Evolutionary conservation across 1,140 invertebrate genomes (phyloP).

Genomic region (Trichonephila clavipes): DNA sequence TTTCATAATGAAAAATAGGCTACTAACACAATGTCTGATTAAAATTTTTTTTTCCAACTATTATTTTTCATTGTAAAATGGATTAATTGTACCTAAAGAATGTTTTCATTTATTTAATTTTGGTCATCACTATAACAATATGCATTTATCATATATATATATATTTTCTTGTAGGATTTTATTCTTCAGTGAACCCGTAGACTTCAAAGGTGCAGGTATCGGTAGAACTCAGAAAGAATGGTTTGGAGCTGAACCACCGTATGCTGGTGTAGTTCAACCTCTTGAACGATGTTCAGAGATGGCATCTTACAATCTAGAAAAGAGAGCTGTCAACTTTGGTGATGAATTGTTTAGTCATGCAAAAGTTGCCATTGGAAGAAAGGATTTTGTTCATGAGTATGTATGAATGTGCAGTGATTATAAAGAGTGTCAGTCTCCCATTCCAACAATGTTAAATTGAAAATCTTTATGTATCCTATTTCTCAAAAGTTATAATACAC

Average conservation of each 20-base stretch:
- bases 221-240: slow-evolving; percentile 83
- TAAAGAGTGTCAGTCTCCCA: too few species aligned
- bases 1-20: too few species aligned
- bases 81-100: too few species aligned
- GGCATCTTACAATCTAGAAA: slow-evolving; percentile 88
- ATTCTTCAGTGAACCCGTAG: slow-evolving; percentile 85
- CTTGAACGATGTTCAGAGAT: slow-evolving; percentile 82
- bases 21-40: too few species aligned
- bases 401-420: neutral
- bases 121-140: neutral
- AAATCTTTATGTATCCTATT: too few species aligned
- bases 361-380: slow-evolving; percentile 80
- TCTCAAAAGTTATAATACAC: too few species aligned
- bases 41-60: too few species aligned
- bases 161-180: slow-evolving; percentile 82
- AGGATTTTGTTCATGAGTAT: slow-evolving; percentile 75
- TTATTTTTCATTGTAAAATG: too few species aligned
- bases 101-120: too few species aligned
- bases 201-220: slow-evolving; percentile 87
- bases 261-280: slow-evolving; percentile 64
- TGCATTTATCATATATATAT: neutral
- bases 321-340: slow-evolving; percentile 92
- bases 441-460: too few species aligned
- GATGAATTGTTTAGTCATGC: slow-evolving; percentile 88
- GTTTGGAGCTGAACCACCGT: slow-evolving; percentile 47